Evolutionary conservation across 2,113 vertebrate species (phyloP), one percentile per base, ranked within the genome.

Genomic region (Odocoileus hemionus): DNA sequence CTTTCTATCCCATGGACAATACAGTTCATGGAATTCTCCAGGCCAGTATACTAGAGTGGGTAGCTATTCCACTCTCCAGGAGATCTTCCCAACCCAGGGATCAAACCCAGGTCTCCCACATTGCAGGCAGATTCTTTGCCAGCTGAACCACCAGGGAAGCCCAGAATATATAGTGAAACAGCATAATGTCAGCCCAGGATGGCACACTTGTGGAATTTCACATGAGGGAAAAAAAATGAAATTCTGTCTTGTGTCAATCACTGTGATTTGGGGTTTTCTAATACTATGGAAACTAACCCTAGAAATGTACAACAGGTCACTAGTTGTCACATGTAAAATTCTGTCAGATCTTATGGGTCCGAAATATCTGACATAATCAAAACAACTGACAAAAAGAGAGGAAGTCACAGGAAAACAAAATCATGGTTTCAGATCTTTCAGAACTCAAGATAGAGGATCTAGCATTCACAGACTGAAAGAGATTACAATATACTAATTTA

Each of bases 161-260:
- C 23, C 67, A 39, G 67, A 70, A 70, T 70, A 70, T 16, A n/a
- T 33, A 26, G 52, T 84, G 76, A 79, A 86, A 78, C 7, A 67
- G 2, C 6, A 26, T 11, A 0, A 0, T 26, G 14, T 45, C 23
- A 43, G 4, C 47, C 10, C 50, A 50, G 43, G 17, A 78, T 12
- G 55, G 47, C 64, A 23, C 14, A 58, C 7, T 47, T 88, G 28
- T 0, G 30, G 64, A 96, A 78, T n/a, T 74, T 76, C 30, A 76
- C 26, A 30, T 28, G 39, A 91, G 6, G 57, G 55, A 76, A 70
- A 70, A 64, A 85, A 86, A 92, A 76, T 11, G 67, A 91, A 67
- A 36, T 58, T 89, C 9, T 76, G 11, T 52, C 25, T 91, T 86
- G 6, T 54, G 85, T 57, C 74, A 93, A 47, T 2, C 15, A 26